Evolutionary conservation across 2,888 invertebrate species (phyloP), one percentile per base, ranked within the genome.

Genomic region (Ochropleura plecta): DNA sequence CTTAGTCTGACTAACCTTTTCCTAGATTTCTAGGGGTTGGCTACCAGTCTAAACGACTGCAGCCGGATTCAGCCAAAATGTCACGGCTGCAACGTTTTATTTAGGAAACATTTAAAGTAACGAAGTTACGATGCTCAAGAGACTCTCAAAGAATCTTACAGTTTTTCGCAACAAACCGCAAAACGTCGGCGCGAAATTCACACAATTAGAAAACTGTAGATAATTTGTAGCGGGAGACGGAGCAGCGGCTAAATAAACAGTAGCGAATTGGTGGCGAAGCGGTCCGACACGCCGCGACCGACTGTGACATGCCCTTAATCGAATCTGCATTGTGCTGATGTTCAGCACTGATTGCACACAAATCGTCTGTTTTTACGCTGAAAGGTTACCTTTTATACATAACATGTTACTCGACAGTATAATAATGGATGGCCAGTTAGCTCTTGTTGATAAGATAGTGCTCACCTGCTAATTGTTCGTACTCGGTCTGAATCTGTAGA

Each of bases 191-290:
- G 57, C 5, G 42, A 79, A 79, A 55, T 88, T 81, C 76, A 69
- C 75, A 86, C 80, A 84, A 81, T 87, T 87, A 87, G 78, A 83
- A 85, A 88, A 81, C 85, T 85, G 78, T 79, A 65, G 79, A 71
- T 85, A 83, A 87, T 82, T 78, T 73, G 5, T 49, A 69, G 78
- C 73, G 76, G 70, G 18, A 55, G 70, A 12, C 12, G 57, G 65
- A 30, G 60, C 67, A 70, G 65, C 46, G 62, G 46, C 71, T 76
- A 64, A 70, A 79, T 79, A 78, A 72, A 79, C 76, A 85, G 83
- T 70, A 9, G 42, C 78, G 65, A 76, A 79, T 75, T 68, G 63
- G 73, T 49, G 16, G 62, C 78, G 72, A 86, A 84, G 8, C 44
- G 79, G 87, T 83, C 64, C 30, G 87, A 49, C 62, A 20, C 72